Base-by-base conservation (phyloP, 2,113 vertebrate species). In the Madoqua kirkii region DNA sequence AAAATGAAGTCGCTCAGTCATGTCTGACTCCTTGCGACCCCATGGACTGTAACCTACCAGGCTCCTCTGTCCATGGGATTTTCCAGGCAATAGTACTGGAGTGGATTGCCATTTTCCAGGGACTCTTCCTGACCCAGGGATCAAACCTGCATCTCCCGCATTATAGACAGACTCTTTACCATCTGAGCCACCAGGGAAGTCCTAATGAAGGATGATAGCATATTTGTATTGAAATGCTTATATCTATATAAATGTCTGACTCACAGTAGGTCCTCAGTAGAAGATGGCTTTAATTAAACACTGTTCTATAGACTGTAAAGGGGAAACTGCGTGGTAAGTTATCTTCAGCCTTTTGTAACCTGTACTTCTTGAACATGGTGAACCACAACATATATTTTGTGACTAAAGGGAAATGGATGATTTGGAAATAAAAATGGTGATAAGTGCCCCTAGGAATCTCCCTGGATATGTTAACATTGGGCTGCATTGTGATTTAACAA, bases 171-270 rank as follows among this genome's bases (percentile, higher is more conserved):
- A 62, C 0, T 1, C 29, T 33, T 33, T 33, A 62, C 60, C 12
- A 6, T 62, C 29, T 62, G 29, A 62, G 6, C 14, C 60, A 62
- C 29, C 60, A 62, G 60, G 29, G 60, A 62, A 62, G 60, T 62
- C 60, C 29, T 33, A 62, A 31, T 33, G 60, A 96, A 78, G 55
- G 13, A 81, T 40, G 33, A 78, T 57, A 60, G 54, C 21, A 2
- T 85, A 87, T 83, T 96, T 97, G 3, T 81, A 40, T 86, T 71
- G 88, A 17, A 81, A 50, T 84, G 29, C 25, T 74, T 14, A 11
- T 40, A 6, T 48, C 29, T 88, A 25, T 87, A 27, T 81, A 59
- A 67, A 67, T 59, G 7, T 71, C 45, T 55, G 14, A 62, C n/a
- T 78, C n/a, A 78, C 2, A 62, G 23, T 83, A 59, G 43, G 33